Evolutionary conservation across 2,797 vertebrate species (phyloP), one percentile per base, ranked within the genome.

Genomic region (Urocyon cinereoargenteus): DNA sequence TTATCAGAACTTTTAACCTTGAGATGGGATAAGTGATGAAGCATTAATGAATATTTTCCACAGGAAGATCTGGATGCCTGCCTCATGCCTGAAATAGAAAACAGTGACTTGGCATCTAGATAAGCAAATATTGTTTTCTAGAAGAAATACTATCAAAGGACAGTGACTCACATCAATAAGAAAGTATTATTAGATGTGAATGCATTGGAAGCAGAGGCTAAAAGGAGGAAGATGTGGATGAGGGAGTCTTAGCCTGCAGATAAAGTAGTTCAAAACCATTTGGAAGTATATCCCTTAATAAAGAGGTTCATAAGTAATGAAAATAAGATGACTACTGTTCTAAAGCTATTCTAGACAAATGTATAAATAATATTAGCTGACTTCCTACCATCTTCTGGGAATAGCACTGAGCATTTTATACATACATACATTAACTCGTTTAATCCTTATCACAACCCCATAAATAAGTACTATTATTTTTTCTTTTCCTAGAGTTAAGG

Each of bases 1-100:
- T 95, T 91, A 72, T 97, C 88, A 94, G 90, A 64, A 0, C 70
- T 94, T 96, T 96, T 97, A 97, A 96, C 78, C 86, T 97, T 95
- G 90, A 96, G 73, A 96, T 96, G 19, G 28, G 31, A 49, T 85
- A 85, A 97, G 40, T 83, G 51, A 95, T 62, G 59, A 91, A 91
- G 66, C 24, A 93, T 95, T 96, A 97, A 77, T 92, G 45, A 96
- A 28, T 92, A 83, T 82, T 97, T 96, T 95, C 95, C 36, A 64
- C n/a, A 94, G 40, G 57, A 87, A 86, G 64, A 92, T 86, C 66
- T 94, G 62, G 70, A 87, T 66, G 82, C n/a, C 70, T 87, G 53
- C 22, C 51, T 49, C 21, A 90, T 94, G 92, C 14, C 40, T 96
- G 59, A 96, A 96, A 96, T 40, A 92, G 77, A 93, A 97, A 92